Conservation (phyloP, 1,140 invertebrate species). For the Ruditapes philippinarum region DNA sequence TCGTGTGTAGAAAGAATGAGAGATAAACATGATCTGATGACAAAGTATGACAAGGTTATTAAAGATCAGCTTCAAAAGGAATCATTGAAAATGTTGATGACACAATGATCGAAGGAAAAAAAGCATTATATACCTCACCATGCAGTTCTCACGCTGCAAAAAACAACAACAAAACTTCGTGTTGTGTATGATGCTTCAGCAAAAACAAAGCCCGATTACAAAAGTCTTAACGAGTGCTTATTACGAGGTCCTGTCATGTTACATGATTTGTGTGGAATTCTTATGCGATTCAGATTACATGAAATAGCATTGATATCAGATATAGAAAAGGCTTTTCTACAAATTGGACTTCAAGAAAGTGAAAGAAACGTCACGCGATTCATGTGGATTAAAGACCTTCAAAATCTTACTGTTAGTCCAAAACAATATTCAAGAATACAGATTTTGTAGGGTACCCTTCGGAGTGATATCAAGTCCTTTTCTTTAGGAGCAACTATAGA, state of each 20-base stretch:
- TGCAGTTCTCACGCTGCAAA: background rate
- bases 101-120: background rate
- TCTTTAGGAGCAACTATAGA: slow-evolving; percentile 27
- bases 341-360: slow-evolving; percentile 5
- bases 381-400: background rate
- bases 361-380: slow-evolving; percentile 22
- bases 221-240: background rate
- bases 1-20: slow-evolving; percentile 16
- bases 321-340: slow-evolving; percentile 10
- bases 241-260: background rate
- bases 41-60: slow-evolving; percentile 52
- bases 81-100: slow-evolving; percentile 15
- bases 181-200: slow-evolving; percentile 17
- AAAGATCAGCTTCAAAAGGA: slow-evolving; percentile 45
- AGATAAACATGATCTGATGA: slow-evolving; percentile 40
- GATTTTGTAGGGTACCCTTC: slow-evolving; percentile 28
- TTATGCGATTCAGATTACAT: background rate
- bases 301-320: background rate
- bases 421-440: slow-evolving; percentile 43
- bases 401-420: background rate
- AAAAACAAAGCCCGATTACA: background rate
- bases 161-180: slow-evolving; percentile 17
- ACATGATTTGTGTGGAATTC: slow-evolving; percentile 29
- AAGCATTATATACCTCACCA: slow-evolving; percentile 37
- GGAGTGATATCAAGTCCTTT: slow-evolving; percentile 38